Conservation (phyloP, 2,113 vertebrate species). For the Cyrtonyx montezumae region DNA sequence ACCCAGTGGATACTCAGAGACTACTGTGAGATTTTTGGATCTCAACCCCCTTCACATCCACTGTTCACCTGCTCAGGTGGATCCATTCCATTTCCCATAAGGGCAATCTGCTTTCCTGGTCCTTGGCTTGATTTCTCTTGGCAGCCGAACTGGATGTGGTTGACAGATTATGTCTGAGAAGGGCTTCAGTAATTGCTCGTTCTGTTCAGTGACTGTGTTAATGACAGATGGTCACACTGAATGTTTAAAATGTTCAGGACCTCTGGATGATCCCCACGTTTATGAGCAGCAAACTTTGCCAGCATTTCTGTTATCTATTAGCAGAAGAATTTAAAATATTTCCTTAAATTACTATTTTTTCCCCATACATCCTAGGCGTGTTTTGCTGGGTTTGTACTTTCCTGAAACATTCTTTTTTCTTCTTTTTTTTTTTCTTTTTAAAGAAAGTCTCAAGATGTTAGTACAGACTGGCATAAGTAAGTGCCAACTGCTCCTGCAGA, state of each 20-base stretch:
- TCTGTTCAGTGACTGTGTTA: constrained; percentile 59
- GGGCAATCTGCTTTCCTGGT: constrained; percentile 45
- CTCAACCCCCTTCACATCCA: neutral
- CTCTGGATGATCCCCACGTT: constrained; percentile 51
- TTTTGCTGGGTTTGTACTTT: constrained; percentile 14
- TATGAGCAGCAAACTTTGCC: constrained; percentile 55
- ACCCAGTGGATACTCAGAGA: neutral
- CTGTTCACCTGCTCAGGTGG: constrained; percentile 41
- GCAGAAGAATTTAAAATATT: constrained; percentile 42
- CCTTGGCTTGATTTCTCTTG: constrained; percentile 67
- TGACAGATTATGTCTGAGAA: constrained; percentile 78
- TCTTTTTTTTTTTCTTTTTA: constrained; percentile 28
- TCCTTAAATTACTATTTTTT: constrained; percentile 34
- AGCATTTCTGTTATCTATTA: constrained; percentile 66
- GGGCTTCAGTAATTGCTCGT: constrained; percentile 77
- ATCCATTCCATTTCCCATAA: constrained; percentile 6
- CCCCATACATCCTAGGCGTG: neutral
- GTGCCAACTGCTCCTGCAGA: constrained; percentile 78
- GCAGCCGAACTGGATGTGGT: constrained; percentile 57
- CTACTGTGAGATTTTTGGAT: neutral
- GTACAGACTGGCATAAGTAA: constrained; percentile 74
- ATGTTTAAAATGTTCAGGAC: constrained; percentile 73
- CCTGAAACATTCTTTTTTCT: neutral
- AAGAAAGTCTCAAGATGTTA: constrained; percentile 80
- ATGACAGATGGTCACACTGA: constrained; percentile 81